Evolutionary conservation across 2,113 vertebrate species (phyloP), one percentile per base, ranked within the genome.

Genomic region (Salvelinus fontinalis): DNA sequence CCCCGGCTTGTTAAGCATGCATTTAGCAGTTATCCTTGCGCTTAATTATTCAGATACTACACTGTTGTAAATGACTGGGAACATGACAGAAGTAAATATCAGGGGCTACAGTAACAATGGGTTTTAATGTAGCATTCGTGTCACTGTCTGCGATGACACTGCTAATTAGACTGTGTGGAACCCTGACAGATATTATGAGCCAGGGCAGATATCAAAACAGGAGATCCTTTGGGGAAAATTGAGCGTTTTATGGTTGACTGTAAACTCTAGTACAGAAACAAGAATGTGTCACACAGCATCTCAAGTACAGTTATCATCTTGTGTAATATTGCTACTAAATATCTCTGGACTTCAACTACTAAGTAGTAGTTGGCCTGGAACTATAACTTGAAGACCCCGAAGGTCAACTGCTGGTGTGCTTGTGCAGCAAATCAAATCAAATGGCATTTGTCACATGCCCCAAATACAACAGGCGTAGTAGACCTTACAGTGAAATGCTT

Each of bases 1-100:
- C 92, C 90, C 91, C 91, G 92, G 93, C 92, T 92, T 89, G 94
- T 94, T 94, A 94, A 94, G 94, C 93, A 94, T 87, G 94, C 94
- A 95, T 95, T 92, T 93, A 81, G 75, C 78, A 81, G 75, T 84
- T 87, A 77, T 78, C 80, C 75, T n/a, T 74, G 74, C 74, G 79
- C 78, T 79, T 85, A 73, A 85, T 89, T 85, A 84, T 89, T 88
- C 76, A 84, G 77, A 86, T 74, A 78, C 77, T 84, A 34, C 75
- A 70, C 73, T 69, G 70, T 71, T 79, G 75, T 79, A 86, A 86
- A 90, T 70, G 75, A 77, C 29, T 76, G 73, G 59, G 69, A 79
- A 80, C 75, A 76, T 80, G 78, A 77, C 64, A 76, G 64, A 70
- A 87, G 78, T 77, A 77, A 82, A 83, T 75, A 70, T 77, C 12